phyloP scores from a whole-genome alignment of 2,113 vertebrate species.

The Neolamprologus caudopunctatus region DNA sequence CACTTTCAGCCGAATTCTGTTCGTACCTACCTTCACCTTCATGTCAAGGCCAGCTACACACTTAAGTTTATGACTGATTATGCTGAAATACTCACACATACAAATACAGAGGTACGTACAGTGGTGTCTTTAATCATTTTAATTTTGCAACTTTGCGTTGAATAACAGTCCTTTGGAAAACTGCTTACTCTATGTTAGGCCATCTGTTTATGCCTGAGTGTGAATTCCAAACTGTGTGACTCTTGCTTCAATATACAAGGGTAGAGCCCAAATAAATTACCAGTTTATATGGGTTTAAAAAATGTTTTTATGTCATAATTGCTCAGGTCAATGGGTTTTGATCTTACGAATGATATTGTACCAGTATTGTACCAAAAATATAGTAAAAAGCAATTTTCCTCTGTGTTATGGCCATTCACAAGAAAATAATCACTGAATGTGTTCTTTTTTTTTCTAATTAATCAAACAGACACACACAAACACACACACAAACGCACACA shows the following conservation, averaged over 20 bases:
- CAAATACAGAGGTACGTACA: neutral
- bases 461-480: neutral
- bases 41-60: neutral
- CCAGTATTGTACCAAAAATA: neutral
- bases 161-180: neutral
- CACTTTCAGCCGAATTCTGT: neutral
- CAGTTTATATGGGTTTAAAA: neutral
- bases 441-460: neutral
- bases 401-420: neutral
- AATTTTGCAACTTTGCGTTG: neutral
- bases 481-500: neutral
- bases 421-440: neutral
- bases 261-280: neutral
- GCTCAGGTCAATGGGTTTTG: neutral
- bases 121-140: neutral
- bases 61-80: neutral
- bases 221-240: neutral
- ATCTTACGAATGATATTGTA: neutral
- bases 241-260: neutral
- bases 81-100: neutral
- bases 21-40: neutral
- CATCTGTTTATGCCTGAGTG: neutral
- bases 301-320: neutral
- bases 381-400: neutral
- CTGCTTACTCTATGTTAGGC: neutral